These are phyloP conservation scores for Pavo muticus DNA, from an alignment of 2,113 vertebrate genomes.

Conservation along the genomic window DNA sequence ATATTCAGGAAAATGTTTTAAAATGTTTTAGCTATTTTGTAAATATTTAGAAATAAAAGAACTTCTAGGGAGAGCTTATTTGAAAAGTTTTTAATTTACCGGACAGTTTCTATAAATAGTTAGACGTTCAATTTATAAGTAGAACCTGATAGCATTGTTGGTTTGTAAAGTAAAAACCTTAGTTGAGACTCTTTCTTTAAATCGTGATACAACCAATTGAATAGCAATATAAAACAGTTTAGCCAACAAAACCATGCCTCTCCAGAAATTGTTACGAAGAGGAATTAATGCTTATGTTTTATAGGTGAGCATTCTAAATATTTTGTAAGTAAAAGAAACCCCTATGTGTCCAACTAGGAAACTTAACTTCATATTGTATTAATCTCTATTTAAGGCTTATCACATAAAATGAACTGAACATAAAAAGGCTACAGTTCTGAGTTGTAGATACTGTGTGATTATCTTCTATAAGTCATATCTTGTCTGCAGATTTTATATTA, in stretches of 20 bases:
- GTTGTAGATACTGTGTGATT: not conserved
- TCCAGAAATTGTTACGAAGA: not conserved
- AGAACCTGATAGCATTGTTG: not conserved
- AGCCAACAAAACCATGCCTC: not conserved
- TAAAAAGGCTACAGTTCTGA: not conserved
- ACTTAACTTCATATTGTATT: not conserved
- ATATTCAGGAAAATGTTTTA: not conserved
- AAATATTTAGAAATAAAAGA: slow-evolving; percentile 28
- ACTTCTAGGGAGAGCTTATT: not conserved
- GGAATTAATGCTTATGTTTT: not conserved
- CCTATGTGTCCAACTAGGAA: not conserved
- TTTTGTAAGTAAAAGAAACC: not conserved
- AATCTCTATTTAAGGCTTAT: not conserved
- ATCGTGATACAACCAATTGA: not conserved
- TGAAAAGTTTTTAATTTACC: not conserved
- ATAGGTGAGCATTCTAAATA: not conserved
- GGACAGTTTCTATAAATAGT: slow-evolving; percentile 7
- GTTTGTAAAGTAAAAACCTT: slow-evolving; percentile 43
- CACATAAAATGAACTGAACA: not conserved
- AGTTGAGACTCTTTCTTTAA: not conserved
- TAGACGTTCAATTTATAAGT: slow-evolving; percentile 27
- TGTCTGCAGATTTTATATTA: not conserved
- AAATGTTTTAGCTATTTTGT: not conserved
- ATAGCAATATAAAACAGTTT: not conserved
- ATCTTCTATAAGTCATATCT: not conserved